Evolutionary conservation across 2,888 invertebrate genomes (phyloP).

Genomic region (Tetragnatha montana): DNA sequence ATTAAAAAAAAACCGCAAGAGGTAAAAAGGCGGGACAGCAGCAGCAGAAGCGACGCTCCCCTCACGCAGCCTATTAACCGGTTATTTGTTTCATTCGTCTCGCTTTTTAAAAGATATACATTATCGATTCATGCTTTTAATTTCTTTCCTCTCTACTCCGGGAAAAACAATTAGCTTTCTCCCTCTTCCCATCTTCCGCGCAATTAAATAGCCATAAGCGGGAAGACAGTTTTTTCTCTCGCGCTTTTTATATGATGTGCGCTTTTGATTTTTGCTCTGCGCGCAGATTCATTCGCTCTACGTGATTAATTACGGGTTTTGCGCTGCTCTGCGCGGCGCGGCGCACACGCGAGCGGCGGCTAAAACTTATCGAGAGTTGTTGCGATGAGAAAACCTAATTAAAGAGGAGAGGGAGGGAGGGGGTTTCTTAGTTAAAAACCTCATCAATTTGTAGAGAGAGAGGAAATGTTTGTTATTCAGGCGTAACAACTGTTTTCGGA

Average conservation of each 20-base stretch:
- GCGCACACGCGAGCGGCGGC: background rate
- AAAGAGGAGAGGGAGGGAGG: background rate
- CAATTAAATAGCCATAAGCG: conserved; percentile 70
- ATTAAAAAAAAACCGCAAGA: no score
- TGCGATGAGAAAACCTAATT: background rate
- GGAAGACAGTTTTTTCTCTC: conserved; percentile 65
- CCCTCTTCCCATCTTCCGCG: conserved; percentile 13
- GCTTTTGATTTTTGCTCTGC: conserved; percentile 27
- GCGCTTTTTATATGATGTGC: conserved; percentile 33
- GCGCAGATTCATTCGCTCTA: conserved; percentile 10
- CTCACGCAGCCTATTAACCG: conserved; percentile 52
- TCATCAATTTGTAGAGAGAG: background rate
- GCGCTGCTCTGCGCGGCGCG: no score
- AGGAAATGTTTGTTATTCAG: background rate
- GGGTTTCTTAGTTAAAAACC: background rate
- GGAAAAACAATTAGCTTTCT: conserved; percentile 69
- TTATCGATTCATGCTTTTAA: conserved; percentile 68
- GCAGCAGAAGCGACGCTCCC: background rate
- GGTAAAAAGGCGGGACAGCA: background rate
- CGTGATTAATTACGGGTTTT: conserved; percentile 54
- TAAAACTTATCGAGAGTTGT: background rate
- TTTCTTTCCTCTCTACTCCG: conserved; percentile 57
- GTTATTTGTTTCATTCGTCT: conserved; percentile 66
- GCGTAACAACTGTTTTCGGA: background rate
- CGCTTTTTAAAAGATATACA: conserved; percentile 67